Evolutionary conservation across 2,797 vertebrate genomes (phyloP).

Genomic region (Fratercula arctica): DNA sequence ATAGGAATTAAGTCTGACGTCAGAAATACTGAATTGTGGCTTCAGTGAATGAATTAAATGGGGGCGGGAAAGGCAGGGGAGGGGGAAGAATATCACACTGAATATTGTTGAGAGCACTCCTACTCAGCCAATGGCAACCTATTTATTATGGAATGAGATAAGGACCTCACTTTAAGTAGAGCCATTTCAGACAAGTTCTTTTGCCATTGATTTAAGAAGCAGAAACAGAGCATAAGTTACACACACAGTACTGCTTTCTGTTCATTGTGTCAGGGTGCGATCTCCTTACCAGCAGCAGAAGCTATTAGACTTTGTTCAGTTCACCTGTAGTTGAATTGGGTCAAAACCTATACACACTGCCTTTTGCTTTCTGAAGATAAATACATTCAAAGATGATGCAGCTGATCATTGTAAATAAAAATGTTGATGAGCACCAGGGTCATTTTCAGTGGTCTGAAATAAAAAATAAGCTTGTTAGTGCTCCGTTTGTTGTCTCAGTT

Average conservation of each 20-base stretch:
- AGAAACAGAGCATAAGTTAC: not conserved
- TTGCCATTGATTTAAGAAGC: not conserved
- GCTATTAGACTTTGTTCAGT: not conserved
- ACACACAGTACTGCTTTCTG: not conserved
- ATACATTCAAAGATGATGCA: not conserved
- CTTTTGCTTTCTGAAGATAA: not conserved
- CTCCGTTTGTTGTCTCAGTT: not conserved
- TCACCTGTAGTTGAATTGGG: not conserved
- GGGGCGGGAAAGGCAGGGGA: too few species aligned
- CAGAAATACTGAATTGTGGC: constrained; percentile 30
- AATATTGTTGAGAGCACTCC: not conserved
- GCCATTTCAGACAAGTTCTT: not conserved
- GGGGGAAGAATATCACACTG: not conserved
- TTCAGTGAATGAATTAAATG: constrained; percentile 38
- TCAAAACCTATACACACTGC: not conserved
- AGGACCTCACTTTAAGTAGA: not conserved
- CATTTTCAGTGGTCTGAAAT: not conserved
- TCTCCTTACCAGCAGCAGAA: not conserved
- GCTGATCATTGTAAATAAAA: not conserved
- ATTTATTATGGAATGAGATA: not conserved
- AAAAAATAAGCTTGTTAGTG: not conserved
- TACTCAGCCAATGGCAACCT: not conserved
- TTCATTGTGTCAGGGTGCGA: not conserved
- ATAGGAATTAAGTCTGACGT: constrained; percentile 38
- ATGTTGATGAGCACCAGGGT: not conserved